phyloP scores from a whole-genome alignment of 2,113 vertebrate genomes.

The Pitta sordida region DNA sequence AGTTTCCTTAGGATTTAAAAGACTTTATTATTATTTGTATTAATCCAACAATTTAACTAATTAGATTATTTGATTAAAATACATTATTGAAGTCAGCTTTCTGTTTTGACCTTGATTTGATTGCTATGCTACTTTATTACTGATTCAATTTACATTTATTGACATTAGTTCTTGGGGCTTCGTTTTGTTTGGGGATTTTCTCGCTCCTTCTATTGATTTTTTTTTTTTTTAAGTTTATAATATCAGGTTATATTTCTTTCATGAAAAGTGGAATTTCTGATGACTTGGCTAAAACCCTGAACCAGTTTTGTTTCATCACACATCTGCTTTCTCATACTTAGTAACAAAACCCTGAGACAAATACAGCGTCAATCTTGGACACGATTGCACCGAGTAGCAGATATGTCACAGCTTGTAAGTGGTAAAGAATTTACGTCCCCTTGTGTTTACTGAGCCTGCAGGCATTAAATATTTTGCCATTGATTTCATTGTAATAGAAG shows the following conservation, averaged over 20 bases:
- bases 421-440: neutral
- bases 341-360: neutral
- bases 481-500: neutral
- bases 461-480: neutral
- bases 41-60: constrained; percentile 1
- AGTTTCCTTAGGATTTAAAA: neutral
- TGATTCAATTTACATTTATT: neutral
- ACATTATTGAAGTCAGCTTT: neutral
- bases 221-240: neutral
- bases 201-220: neutral
- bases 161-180: neutral
- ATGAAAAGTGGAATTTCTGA: neutral
- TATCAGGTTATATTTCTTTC: neutral
- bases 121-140: neutral
- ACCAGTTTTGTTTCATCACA: neutral
- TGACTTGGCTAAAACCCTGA: neutral
- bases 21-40: neutral
- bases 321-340: neutral
- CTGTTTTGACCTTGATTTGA: neutral
- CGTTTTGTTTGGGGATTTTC: neutral
- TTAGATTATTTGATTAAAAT: neutral
- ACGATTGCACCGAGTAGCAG: neutral
- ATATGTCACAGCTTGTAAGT: neutral
- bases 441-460: neutral
- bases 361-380: neutral